Conservation (phyloP, 2,113 vertebrate species). For the Gambusia affinis region DNA sequence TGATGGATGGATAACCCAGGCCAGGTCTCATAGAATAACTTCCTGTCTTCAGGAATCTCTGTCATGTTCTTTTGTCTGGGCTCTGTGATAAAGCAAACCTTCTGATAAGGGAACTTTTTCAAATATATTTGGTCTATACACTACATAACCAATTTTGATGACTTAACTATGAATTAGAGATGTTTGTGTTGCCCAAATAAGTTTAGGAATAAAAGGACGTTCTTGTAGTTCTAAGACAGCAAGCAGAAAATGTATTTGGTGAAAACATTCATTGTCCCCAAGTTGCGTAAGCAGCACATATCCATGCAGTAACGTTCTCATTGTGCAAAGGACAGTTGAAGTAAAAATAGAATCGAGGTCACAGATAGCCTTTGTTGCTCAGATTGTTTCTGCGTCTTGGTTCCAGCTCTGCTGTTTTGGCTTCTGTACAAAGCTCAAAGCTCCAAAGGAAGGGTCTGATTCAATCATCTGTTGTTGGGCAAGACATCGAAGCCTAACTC, state of each 20-base stretch:
- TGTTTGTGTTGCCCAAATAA: background rate
- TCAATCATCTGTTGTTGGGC: background rate
- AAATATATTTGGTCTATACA: too few species aligned
- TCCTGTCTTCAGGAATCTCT: too few species aligned
- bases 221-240: background rate
- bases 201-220: background rate
- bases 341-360: background rate
- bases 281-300: background rate
- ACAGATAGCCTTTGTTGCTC: background rate
- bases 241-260: background rate
- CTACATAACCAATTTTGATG: too few species aligned
- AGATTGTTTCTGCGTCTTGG: too few species aligned
- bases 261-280: background rate
- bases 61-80: too few species aligned
- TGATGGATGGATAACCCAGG: too few species aligned
- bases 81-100: too few species aligned
- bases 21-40: too few species aligned
- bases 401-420: background rate
- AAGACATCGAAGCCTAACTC: background rate
- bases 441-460: background rate
- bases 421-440: background rate
- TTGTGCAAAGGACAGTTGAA: background rate
- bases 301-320: background rate
- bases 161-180: background rate
- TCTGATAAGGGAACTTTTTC: too few species aligned